phyloP scores from a whole-genome alignment of 2,888 invertebrate genomes.

The Scaptomyza reducta region DNA sequence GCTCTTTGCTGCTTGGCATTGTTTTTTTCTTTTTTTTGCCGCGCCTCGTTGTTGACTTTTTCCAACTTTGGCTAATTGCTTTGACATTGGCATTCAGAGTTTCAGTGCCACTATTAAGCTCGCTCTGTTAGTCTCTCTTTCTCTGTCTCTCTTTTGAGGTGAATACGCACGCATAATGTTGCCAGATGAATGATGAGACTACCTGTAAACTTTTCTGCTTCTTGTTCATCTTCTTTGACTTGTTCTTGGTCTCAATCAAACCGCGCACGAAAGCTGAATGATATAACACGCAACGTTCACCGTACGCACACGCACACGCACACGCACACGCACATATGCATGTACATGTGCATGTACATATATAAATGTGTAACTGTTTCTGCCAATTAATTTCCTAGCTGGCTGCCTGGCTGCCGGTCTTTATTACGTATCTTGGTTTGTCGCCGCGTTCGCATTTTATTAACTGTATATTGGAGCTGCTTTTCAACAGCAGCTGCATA shows the following conservation, averaged over 20 bases:
- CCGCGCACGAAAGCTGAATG: conserved; percentile 45
- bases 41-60: conserved; percentile 61
- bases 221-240: conserved; percentile 28
- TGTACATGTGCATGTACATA: background rate
- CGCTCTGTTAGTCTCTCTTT: background rate
- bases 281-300: conserved; percentile 42
- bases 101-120: conserved; percentile 23
- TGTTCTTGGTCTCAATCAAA: conserved; percentile 42
- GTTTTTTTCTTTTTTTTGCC: conserved; percentile 51
- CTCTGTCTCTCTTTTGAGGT: conserved; percentile 13
- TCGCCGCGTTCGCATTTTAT: conserved; percentile 41
- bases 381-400: conserved; percentile 36
- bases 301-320: background rate
- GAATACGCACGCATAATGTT: conserved; percentile 32
- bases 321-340: background rate
- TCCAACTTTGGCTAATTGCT: conserved; percentile 80
- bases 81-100: conserved; percentile 76
- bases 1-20: conserved; percentile 34
- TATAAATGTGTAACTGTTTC: conserved; percentile 30
- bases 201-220: conserved; percentile 36
- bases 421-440: conserved; percentile 14
- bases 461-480: conserved; percentile 45
- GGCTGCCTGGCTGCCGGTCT: conserved; percentile 22
- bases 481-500: conserved; percentile 3
- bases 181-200: conserved; percentile 53